These are phyloP conservation scores for Tragelaphus buxtoni DNA, from an alignment of 2,113 vertebrate genomes.

Conservation along the genomic window DNA sequence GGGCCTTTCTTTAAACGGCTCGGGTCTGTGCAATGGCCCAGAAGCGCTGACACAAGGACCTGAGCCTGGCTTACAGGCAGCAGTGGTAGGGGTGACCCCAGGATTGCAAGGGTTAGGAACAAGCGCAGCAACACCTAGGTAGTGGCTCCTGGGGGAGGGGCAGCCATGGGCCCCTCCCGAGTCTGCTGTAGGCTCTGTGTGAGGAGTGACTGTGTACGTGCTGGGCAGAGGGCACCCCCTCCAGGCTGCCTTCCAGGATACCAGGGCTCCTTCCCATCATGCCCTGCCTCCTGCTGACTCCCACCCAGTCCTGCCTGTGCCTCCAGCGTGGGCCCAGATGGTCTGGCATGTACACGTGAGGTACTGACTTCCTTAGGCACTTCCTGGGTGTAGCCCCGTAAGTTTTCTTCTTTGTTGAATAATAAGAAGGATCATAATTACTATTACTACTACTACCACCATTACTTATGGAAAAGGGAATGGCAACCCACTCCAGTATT, in stretches of 20 bases:
- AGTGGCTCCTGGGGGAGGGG: not conserved
- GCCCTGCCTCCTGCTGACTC: not conserved
- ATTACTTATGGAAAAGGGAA: not conserved
- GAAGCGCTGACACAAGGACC: accelerated
- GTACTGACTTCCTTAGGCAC: not conserved
- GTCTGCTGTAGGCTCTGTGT: not conserved
- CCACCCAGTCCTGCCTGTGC: not conserved
- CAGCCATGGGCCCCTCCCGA: accelerated
- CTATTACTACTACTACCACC: no score
- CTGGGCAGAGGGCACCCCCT: not conserved
- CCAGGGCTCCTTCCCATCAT: not conserved
- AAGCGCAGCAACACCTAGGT: not conserved
- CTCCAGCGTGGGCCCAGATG: not conserved
- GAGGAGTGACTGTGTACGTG: accelerated
- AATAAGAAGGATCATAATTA: accelerated
- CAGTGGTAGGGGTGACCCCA: accelerated
- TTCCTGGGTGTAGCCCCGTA: accelerated
- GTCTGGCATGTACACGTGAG: accelerated
- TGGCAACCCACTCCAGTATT: not conserved
- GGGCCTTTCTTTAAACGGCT: not conserved
- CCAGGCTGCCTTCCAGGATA: not conserved
- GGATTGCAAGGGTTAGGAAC: accelerated
- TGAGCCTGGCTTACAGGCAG: not conserved
- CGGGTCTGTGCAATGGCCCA: accelerated
- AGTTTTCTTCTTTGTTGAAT: no score